Base-by-base conservation (phyloP, 35 echinoderm and acorn worm species). In the Hemicentrotus pulcherrimus region DNA sequence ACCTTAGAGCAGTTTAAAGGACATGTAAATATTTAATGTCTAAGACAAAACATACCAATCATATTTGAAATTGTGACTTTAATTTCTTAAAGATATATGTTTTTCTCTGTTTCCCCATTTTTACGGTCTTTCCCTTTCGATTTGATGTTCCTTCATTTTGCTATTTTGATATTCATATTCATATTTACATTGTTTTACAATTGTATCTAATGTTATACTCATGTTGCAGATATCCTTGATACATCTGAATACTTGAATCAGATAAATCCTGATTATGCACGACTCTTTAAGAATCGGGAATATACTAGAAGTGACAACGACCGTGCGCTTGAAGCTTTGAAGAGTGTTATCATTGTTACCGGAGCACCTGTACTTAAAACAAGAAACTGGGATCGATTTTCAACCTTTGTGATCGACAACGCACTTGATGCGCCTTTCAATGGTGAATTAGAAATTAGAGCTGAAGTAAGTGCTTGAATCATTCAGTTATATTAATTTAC, bases 371-470 rank as follows among this genome's bases (percentile, higher is more conserved):
- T 90, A 33, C 32, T 90, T 11, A 90, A 90, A 24, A 90, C 88
- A 33, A 90, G 88, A 47, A 33, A 90, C 4, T 90, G 88, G 88
- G 88, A 90, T 30, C 88, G 88, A 33, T 45, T 90, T 33, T 90
- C 88, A 47, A 90, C 88, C 32, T 45, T 45, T 47, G 46, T 90
- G 31, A 45, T 90, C 5, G 88, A 90, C 88, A 90, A 90, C 88
- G 88, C 88, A 18, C 32, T 90, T 16, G 88, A 90, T 90, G 88
- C 16, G 15, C 88, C 88, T 33, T 90, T 90, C 31, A 90, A 90
- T 90, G 88, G 88, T 18, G 46, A 33, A 33, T 45, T 90, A 5
- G 11, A 45, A 15, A 5, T 90, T 8, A 90, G 46, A 30, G 88
- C 88, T 18, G 88, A 90, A 45, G 88, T 90, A 24, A 90, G 88